phyloP scores from a whole-genome alignment of 2,797 vertebrate species.

The Pangasius mekongensis region DNA sequence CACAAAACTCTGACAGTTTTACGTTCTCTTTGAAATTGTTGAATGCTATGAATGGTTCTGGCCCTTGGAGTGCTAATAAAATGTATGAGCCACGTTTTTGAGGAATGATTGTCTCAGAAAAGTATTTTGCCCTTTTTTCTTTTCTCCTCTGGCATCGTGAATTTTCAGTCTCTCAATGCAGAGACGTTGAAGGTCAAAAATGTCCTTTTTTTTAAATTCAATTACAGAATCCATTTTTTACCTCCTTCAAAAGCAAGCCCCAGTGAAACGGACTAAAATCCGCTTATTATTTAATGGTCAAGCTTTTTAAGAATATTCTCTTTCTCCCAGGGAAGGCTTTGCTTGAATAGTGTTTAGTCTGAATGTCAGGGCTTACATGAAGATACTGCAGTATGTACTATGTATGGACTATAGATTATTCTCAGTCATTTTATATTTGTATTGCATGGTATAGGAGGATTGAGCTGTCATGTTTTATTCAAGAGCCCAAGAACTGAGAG shows the following conservation, averaged over 20 bases:
- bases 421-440: constrained; percentile 68
- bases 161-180: constrained; percentile 31
- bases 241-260: constrained; percentile 24
- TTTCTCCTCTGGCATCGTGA: constrained; percentile 7
- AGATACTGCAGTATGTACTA: constrained; percentile 23
- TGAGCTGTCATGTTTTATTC: constrained; percentile 58
- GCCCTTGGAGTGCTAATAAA: not conserved
- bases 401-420: constrained; percentile 74
- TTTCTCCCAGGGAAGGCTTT: constrained; percentile 5
- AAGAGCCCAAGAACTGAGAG: not conserved
- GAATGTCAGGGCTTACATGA: constrained; percentile 52
- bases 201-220: constrained; percentile 27
- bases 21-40: not conserved
- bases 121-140: not conserved
- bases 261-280: constrained; percentile 31
- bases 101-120: not conserved
- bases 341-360: constrained; percentile 63
- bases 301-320: constrained; percentile 11
- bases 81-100: not conserved
- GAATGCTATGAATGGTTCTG: too few relatives aligned
- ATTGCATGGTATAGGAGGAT: constrained; percentile 76
- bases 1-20: not conserved
- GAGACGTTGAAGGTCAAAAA: constrained; percentile 19
- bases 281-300: constrained; percentile 35
- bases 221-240: constrained; percentile 40